These are phyloP conservation scores for Gallinago nigripennis DNA, from an alignment of 2,797 vertebrate genomes.

Conservation along the genomic window DNA sequence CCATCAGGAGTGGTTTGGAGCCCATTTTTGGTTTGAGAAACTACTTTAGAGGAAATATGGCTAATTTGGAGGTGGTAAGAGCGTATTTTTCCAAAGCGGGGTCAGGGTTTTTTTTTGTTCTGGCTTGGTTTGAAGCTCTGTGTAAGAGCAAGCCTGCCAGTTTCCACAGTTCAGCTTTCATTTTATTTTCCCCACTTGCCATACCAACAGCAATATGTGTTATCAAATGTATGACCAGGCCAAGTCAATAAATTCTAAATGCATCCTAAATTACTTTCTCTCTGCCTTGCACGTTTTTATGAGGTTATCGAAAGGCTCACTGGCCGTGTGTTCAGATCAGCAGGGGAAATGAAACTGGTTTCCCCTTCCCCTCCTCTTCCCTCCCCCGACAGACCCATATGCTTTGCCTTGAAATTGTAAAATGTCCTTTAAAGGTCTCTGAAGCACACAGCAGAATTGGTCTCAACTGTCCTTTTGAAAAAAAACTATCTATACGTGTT, in stretches of 20 bases:
- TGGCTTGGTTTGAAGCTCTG: background rate
- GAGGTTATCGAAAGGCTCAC: background rate
- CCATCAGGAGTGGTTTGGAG: background rate
- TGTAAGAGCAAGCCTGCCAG: background rate
- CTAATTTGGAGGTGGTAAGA: background rate
- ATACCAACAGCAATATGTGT: background rate
- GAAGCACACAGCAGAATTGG: background rate
- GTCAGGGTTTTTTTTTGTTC: background rate
- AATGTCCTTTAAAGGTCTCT: background rate
- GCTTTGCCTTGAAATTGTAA: background rate
- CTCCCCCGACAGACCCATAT: background rate
- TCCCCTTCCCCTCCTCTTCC: background rate
- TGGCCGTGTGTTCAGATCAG: background rate
- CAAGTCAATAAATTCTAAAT: conserved; percentile 35
- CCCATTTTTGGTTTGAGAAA: background rate
- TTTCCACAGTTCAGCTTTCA: background rate
- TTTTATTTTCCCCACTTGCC: background rate
- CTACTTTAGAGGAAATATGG: background rate
- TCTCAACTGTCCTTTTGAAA: background rate
- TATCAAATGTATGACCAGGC: background rate
- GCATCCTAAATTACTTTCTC: conserved; percentile 10
- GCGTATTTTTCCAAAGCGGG: background rate
- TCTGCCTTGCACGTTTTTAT: conserved; percentile 5
- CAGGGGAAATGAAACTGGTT: conserved; percentile 27
- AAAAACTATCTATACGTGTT: background rate